Evolutionary conservation across 2,797 vertebrate species (phyloP).

Genomic region (Acridotheres tristis): DNA sequence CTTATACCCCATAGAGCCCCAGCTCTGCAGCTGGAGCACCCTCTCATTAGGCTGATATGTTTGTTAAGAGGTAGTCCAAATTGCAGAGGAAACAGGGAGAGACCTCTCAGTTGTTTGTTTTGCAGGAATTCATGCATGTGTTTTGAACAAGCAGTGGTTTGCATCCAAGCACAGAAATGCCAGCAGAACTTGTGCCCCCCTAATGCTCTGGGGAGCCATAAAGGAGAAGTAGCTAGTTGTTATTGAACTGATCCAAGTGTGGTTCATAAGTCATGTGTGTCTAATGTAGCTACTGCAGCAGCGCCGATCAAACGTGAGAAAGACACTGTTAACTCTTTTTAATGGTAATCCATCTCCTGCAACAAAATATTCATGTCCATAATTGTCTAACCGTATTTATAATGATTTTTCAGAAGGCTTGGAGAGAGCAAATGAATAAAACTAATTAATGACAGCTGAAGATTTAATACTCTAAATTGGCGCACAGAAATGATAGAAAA

Average conservation of each 20-base stretch:
- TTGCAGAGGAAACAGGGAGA: neutral
- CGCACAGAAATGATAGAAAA: neutral
- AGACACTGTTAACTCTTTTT: neutral
- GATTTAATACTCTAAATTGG: neutral
- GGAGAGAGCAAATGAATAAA: neutral
- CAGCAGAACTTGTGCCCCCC: neutral
- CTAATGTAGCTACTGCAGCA: neutral
- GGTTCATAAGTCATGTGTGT: rapidly evolving
- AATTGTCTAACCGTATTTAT: neutral
- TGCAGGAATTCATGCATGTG: neutral
- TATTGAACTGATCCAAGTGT: neutral
- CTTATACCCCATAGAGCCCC: neutral
- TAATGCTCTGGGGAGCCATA: neutral
- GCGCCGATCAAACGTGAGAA: neutral
- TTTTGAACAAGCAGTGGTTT: neutral
- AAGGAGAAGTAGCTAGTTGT: neutral
- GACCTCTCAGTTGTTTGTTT: neutral
- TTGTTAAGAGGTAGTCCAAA: neutral
- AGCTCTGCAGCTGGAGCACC: neutral
- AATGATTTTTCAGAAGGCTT: neutral
- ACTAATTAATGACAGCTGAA: neutral
- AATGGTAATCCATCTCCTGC: neutral
- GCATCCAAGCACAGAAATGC: neutral
- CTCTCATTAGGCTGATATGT: neutral
- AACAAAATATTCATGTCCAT: neutral